Evolutionary conservation across 1,140 invertebrate genomes (phyloP).

Genomic region (Bombus impatiens): DNA sequence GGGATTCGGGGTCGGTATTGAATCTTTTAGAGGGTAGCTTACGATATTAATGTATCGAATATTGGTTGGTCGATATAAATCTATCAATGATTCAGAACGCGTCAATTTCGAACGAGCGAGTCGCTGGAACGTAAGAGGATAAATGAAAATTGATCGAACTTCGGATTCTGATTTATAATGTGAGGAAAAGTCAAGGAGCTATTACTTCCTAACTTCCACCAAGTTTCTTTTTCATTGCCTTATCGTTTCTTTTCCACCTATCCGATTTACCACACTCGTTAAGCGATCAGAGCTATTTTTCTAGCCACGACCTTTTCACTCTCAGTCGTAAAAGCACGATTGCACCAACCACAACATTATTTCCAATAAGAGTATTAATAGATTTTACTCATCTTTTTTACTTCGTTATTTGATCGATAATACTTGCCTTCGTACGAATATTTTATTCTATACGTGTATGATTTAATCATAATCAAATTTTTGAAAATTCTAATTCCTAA

Average conservation of each 20-base stretch:
- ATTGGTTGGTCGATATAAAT: constrained; percentile 29
- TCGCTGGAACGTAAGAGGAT: background rate
- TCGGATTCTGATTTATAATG: constrained; percentile 31
- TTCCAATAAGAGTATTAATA: too few species aligned
- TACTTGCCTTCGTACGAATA: too few species aligned
- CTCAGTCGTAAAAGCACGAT: too few species aligned
- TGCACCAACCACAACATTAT: too few species aligned
- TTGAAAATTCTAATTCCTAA: too few species aligned
- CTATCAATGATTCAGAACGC: constrained; percentile 40
- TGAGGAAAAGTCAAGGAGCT: background rate
- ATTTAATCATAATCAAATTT: too few species aligned
- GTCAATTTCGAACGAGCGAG: constrained; percentile 7
- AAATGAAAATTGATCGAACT: constrained; percentile 43
- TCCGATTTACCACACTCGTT: background rate
- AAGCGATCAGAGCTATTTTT: background rate
- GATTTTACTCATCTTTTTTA: too few species aligned
- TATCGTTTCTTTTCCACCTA: background rate
- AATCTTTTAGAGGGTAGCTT: constrained; percentile 28
- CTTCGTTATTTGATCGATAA: too few species aligned
- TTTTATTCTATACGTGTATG: too few species aligned
- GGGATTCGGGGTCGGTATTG: constrained; percentile 6
- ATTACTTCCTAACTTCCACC: background rate
- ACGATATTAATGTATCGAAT: constrained; percentile 27
- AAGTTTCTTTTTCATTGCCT: background rate
- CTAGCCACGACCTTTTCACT: background rate